Conservation (phyloP, 2,888 invertebrate genomes). For the Cremastinae sp. region DNA sequence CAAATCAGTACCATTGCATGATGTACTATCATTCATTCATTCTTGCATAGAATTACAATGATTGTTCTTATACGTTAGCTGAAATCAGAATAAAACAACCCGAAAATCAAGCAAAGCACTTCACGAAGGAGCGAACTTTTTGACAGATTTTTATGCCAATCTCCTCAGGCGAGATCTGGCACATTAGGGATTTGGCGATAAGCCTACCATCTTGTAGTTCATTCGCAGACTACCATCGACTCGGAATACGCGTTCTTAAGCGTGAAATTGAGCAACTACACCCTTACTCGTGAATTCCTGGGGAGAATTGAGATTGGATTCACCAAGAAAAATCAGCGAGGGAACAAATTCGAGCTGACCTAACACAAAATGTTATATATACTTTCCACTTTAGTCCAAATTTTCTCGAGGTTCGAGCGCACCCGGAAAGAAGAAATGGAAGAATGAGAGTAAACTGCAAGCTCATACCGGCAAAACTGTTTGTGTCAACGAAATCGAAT, state of each 20-base stretch:
- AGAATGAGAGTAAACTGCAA: conserved; percentile 22
- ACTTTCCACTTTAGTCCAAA: conserved; percentile 23
- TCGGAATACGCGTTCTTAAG: conserved; percentile 55
- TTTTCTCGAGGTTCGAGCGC: conserved; percentile 43
- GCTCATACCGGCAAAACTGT: conserved; percentile 29
- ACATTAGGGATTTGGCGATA: conserved; percentile 61
- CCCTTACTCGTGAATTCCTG: conserved; percentile 56
- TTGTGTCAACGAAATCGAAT: conserved; percentile 50
- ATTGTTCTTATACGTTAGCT: too few species aligned
- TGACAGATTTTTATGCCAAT: not conserved
- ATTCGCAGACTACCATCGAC: conserved; percentile 51
- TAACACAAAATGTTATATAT: conserved; percentile 25
- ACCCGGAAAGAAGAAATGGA: conserved; percentile 33
- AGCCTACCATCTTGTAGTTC: conserved; percentile 50
- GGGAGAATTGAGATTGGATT: conserved; percentile 75
- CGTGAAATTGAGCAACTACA: conserved; percentile 35
- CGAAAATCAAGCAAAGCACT: not conserved
- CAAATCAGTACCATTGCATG: too few species aligned
- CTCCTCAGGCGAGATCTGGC: not conserved
- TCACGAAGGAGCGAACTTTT: conserved; percentile 9
- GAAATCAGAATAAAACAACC: too few species aligned
- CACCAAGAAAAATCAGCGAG: conserved; percentile 56
- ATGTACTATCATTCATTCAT: too few species aligned
- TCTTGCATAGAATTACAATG: too few species aligned
- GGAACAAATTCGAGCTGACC: conserved; percentile 31